Percentiles rank a stretch among this genome's conserved stretches.
Conservation (phyloP, 2,113 vertebrate genomes). For the Sisor rabdophorus region DNA sequence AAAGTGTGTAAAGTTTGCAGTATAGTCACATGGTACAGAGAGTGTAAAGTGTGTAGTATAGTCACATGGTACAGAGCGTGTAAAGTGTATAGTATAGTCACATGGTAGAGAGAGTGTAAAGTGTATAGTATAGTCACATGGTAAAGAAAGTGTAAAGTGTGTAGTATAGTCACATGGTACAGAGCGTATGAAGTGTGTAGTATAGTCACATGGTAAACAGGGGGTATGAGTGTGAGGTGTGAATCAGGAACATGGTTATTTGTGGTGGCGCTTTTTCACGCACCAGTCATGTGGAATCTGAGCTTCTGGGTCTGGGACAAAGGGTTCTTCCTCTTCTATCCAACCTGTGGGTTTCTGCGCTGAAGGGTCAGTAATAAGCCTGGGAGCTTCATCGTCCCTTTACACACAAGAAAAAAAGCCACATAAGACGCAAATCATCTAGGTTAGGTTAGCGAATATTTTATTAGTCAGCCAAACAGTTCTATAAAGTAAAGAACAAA, state of each 20-base stretch:
- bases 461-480: not conserved
- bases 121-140: too few species aligned
- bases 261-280: slow-evolving; percentile 5
- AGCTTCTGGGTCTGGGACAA: slow-evolving; percentile 77
- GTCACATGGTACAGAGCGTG: too few species aligned
- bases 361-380: slow-evolving; percentile 74
- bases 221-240: not conserved
- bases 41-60: not conserved
- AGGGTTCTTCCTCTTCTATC: slow-evolving; percentile 80
- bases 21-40: too few species aligned
- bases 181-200: too few species aligned
- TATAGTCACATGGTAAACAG: too few species aligned
- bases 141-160: too few species aligned
- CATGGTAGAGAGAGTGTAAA: too few species aligned
- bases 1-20: too few species aligned
- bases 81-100: not conserved
- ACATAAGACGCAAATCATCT: too few species aligned
- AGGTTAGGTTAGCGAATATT: not conserved
- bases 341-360: slow-evolving; percentile 78
- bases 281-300: slow-evolving; percentile 82
- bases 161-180: not conserved
- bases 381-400: slow-evolving; percentile 84
- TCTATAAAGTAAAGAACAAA: not conserved
- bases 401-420: not conserved
- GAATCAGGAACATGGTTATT: not conserved